phyloP scores from a whole-genome alignment of 2,888 invertebrate genomes.

The Cryptus viduatorius region DNA sequence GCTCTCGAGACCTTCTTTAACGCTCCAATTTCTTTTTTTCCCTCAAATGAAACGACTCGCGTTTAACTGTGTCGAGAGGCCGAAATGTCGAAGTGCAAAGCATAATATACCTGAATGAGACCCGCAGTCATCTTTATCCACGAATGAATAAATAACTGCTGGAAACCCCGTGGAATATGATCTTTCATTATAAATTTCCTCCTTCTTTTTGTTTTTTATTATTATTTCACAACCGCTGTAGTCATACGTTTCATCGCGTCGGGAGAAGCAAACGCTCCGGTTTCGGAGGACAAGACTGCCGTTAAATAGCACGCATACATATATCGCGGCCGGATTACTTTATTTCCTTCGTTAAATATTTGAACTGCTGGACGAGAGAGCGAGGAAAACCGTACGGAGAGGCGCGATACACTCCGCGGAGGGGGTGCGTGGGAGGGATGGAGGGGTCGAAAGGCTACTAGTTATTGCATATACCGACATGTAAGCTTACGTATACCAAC shows the following conservation, averaged over 20 bases:
- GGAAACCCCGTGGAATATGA: constrained; percentile 13
- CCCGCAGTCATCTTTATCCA: constrained; percentile 3
- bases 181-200: constrained; percentile 7
- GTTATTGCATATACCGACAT: constrained; percentile 19
- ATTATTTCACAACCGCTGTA: neutral
- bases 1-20: too few species aligned
- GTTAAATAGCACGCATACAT: constrained; percentile 55
- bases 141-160: constrained; percentile 35
- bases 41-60: too few species aligned
- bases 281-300: constrained; percentile 5
- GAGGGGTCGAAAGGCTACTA: neutral
- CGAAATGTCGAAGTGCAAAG: neutral
- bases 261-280: neutral
- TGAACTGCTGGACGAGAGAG: constrained; percentile 39
- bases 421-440: neutral
- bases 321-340: constrained; percentile 59
- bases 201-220: neutral
- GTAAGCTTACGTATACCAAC: constrained; percentile 10
- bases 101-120: neutral
- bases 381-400: neutral
- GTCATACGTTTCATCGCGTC: constrained; percentile 39
- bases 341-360: constrained; percentile 68
- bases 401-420: neutral
- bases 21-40: too few species aligned
- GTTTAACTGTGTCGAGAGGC: neutral